These are phyloP conservation scores for Lipotes vexillifer DNA, from an alignment of 2,113 vertebrate genomes.

Conservation along the genomic window DNA sequence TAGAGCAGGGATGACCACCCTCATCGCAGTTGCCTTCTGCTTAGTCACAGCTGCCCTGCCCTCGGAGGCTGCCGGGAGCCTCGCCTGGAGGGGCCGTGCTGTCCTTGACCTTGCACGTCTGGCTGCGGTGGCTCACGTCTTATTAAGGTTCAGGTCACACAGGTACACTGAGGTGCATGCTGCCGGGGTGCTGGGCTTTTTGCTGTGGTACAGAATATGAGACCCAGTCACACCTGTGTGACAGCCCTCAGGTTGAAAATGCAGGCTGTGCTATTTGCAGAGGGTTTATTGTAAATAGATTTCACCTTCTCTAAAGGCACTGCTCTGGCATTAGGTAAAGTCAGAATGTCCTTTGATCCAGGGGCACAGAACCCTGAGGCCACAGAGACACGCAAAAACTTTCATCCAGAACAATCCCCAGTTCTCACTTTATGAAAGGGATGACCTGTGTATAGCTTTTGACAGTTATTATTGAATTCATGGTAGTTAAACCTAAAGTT, in stretches of 20 bases:
- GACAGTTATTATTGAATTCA: neutral
- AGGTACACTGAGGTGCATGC: neutral
- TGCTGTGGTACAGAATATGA: neutral
- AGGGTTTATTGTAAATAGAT: neutral
- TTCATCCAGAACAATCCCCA: neutral
- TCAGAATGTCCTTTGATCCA: neutral
- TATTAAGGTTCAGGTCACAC: slow-evolving; percentile 27
- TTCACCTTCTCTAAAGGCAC: neutral
- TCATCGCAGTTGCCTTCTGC: neutral
- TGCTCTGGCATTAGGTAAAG: neutral
- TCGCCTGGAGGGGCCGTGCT: neutral
- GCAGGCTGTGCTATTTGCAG: neutral
- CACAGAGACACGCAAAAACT: neutral
- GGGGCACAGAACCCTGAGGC: neutral
- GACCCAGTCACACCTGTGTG: rapidly evolving
- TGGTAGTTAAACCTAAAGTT: neutral
- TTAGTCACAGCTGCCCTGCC: slow-evolving; percentile 12
- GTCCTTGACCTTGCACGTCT: neutral
- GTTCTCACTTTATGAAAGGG: neutral
- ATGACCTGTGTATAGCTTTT: neutral
- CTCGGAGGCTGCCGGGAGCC: neutral
- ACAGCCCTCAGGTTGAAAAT: neutral
- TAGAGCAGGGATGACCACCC: neutral
- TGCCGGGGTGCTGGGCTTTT: neutral
- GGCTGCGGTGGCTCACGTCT: neutral